Conservation (phyloP, 2,888 invertebrate genomes). For the Neoaliturus tenellus region DNA sequence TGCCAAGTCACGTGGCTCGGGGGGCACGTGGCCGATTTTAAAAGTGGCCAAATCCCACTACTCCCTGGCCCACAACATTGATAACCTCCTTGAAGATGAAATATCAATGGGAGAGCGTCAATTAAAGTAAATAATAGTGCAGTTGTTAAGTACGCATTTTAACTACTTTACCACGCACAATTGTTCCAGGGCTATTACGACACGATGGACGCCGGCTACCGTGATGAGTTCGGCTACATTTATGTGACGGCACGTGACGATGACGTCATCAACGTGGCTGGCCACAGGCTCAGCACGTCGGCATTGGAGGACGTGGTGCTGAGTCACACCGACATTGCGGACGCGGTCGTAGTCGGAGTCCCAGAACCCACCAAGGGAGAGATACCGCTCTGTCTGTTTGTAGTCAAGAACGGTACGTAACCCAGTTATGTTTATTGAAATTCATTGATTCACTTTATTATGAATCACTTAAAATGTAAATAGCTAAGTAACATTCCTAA, state of each 20-base stretch:
- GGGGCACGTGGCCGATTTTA: no score
- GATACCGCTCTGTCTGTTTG: constrained; percentile 91
- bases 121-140: no score
- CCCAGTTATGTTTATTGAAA: background rate
- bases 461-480: background rate
- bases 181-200: constrained; percentile 90
- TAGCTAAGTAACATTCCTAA: no score
- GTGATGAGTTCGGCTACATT: constrained; percentile 88
- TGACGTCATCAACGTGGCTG: constrained; percentile 97
- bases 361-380: constrained; percentile 94
- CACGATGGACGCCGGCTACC: constrained; percentile 96
- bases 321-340: constrained; percentile 89
- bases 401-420: constrained; percentile 79
- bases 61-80: no score
- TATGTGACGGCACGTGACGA: constrained; percentile 95
- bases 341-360: constrained; percentile 93
- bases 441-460: background rate
- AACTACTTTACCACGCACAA: no score
- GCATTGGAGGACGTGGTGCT: constrained; percentile 94
- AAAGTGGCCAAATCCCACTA: no score
- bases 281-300: constrained; percentile 92
- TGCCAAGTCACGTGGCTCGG: no score
- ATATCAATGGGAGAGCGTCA: no score
- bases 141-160: no score
- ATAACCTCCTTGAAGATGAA: no score